These are phyloP conservation scores for Nomada lathburiana DNA, from an alignment of 2,888 invertebrate genomes.

Conservation along the genomic window DNA sequence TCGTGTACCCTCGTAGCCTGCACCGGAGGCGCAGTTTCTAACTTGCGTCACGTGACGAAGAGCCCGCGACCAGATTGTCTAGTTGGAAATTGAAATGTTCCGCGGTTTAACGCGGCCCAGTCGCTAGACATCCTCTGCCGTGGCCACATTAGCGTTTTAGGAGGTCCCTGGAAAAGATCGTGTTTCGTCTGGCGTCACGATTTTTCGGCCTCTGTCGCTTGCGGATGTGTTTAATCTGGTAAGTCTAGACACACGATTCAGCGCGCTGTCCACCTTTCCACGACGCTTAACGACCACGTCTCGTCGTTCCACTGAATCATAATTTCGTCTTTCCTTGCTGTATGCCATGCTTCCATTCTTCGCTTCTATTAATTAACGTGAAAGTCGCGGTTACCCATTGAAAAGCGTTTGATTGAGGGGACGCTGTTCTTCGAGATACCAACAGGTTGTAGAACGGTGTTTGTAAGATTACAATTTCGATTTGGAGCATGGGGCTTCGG, in stretches of 20 bases:
- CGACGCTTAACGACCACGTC: neutral
- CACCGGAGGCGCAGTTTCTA: slow-evolving; percentile 47
- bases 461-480: too few relatives aligned
- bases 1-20: neutral
- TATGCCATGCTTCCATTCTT: too few relatives aligned
- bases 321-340: neutral
- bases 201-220: slow-evolving; percentile 41
- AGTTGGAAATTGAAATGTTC: slow-evolving; percentile 71
- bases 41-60: slow-evolving; percentile 47
- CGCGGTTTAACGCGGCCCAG: slow-evolving; percentile 59
- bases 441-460: too few relatives aligned
- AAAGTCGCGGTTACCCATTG: too few relatives aligned
- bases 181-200: slow-evolving; percentile 45
- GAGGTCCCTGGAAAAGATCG: slow-evolving; percentile 44
- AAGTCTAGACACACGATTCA: slow-evolving; percentile 50
- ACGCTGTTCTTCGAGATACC: too few relatives aligned
- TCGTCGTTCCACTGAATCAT: neutral
- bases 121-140: slow-evolving; percentile 70
- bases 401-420: too few relatives aligned
- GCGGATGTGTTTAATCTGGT: slow-evolving; percentile 67
- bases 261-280: neutral
- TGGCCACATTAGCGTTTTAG: slow-evolving; percentile 58
- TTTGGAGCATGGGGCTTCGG: too few relatives aligned
- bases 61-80: slow-evolving; percentile 53
- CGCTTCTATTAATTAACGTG: too few relatives aligned